Percentiles rank a stretch among this genome's conserved stretches.
phyloP scores from a whole-genome alignment of 2,797 vertebrate genomes.

The Propithecus deckenii region DNA sequence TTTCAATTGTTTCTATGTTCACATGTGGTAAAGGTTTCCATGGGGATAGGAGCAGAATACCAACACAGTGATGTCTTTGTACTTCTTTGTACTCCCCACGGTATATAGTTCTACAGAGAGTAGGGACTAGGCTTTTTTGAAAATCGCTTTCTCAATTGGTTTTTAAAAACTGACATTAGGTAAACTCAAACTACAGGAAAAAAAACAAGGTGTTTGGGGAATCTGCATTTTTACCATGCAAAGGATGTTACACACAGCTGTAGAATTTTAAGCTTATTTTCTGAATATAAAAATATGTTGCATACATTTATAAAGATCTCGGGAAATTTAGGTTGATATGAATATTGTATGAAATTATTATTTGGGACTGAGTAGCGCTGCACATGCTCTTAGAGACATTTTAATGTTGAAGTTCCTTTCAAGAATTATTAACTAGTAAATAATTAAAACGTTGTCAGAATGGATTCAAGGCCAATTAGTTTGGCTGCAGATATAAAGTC shows the following conservation, averaged over 20 bases:
- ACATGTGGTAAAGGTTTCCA: background rate
- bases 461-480: slow-evolving; percentile 54
- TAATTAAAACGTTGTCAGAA: slow-evolving; percentile 70
- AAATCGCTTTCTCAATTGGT: background rate
- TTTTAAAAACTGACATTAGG: background rate
- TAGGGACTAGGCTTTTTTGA: background rate
- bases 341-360: slow-evolving; percentile 61
- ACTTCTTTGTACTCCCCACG: accelerated
- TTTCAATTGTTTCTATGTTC: background rate
- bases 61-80: too few species aligned
- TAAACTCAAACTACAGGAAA: background rate
- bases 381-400: slow-evolving; percentile 19
- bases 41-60: background rate
- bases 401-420: slow-evolving; percentile 55
- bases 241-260: background rate
- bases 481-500: slow-evolving; percentile 47
- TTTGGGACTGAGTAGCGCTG: background rate
- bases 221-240: background rate
- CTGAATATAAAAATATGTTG: background rate
- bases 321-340: slow-evolving; percentile 47
- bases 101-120: background rate
- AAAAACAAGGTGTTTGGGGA: background rate
- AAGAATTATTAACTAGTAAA: slow-evolving; percentile 64
- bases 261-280: slow-evolving; percentile 39
- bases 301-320: slow-evolving; percentile 23